Evolutionary conservation across 2,888 invertebrate genomes (phyloP), one percentile per base, ranked within the genome.

Genomic region (Aradus depressus): DNA sequence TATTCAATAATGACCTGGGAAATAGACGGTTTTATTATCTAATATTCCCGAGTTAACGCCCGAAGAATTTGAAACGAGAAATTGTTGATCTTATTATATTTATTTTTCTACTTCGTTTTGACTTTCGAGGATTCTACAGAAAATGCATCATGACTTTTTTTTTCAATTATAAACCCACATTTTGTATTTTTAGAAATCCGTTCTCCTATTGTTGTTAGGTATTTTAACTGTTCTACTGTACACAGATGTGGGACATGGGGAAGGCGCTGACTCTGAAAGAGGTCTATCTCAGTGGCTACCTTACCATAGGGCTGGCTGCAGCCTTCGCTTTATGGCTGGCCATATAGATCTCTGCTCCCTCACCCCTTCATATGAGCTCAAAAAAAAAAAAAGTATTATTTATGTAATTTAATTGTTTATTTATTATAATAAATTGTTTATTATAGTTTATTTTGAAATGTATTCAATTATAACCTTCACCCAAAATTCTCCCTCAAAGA

Each of bases 191-290:
- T 28, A 10, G 28, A 8, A 28, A 28, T 10, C 28, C 12, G 6
- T 28, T 10, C 8, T 12, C 28, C 6, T 12, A 28, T 12, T 10
- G 12, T 28, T 28, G 6, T 28, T 6, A 28, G 8, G 12, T 10
- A 28, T 28, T 34, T 37, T 23, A 34, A 51, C 35, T 31, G 42
- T 42, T 47, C 26, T 6, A 32, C 44, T 26, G 19, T 63, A 67
- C 72, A 51, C 64, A 83, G 86, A 75, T 62, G 66, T 89, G 88
- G 88, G 87, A 89, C 62, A 72, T 79, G 1, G 85, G 84, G 21
- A 76, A 75, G 62, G 81, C 80, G 58, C 71, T 88, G 42, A 74
- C 79, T 5, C 76, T 87, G 51, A 81, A 79, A 63, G 79, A 83
- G 66, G 84, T 89, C 3, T 84, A 86, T 61, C 65, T 72, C 8